Evolutionary conservation across 2,888 invertebrate genomes (phyloP), one percentile per base, ranked within the genome.

Genomic region (Lysandra bellargus): DNA sequence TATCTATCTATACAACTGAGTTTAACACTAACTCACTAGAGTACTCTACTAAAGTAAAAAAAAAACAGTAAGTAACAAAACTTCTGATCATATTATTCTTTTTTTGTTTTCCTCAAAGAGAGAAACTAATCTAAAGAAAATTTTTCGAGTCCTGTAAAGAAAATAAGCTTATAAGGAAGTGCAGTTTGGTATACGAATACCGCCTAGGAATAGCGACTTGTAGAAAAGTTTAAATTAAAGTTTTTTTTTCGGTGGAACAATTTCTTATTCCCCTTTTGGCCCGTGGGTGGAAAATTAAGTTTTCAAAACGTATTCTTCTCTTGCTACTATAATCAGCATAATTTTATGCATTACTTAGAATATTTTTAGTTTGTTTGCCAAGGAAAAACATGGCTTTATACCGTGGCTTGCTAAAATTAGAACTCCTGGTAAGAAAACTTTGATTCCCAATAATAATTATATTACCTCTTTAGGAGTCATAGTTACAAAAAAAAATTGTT

Each of bases 111-210:
- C 84, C 91, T 87, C 92, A 93, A 94, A 93, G 93, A 93, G 92
- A 91, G 91, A 93, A 94, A 94, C 93, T 94, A 94, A 94, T 94
- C 92, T 93, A 93, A 94, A 94, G 92, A 92, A 94, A 44, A 93
- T 92, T 93, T 94, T 94, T 93, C 92, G 90, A 91, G 92, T 90
- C 90, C 90, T 86, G 87, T 87, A 88, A 92, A 90, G 84, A 93
- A 93, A 94, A 94, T 93, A 92, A 94, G 91, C 93, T 94, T 91
- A 92, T 91, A 93, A 91, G 93, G 90, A 91, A 91, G 88, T 92
- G 92, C 91, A 93, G 91, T 92, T 93, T 90, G 87, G 91, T 88
- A 90, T 89, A 91, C 90, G 90, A 89, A 89, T 87, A 88, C 89
- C 86, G 90, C 89, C 89, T 88, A 91, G 90, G 85, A 90, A 83